phyloP scores from a whole-genome alignment of 2,113 vertebrate genomes.

The Burhinus oedicnemus region DNA sequence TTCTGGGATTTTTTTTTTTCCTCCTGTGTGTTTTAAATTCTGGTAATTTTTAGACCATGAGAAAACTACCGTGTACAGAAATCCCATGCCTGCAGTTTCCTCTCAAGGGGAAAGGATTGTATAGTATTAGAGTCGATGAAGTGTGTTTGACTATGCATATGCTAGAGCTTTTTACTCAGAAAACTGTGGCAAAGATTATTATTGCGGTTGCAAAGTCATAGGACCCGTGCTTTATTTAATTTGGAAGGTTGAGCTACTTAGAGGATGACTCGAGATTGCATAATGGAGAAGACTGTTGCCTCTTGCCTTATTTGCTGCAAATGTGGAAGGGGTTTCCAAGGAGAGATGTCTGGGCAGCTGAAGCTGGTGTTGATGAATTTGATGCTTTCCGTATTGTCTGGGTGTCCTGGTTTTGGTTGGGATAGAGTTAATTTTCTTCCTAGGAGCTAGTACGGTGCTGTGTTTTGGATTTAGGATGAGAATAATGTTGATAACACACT shows the following conservation, averaged over 20 bases:
- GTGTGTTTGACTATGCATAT: not conserved
- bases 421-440: not conserved
- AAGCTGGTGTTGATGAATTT: not conserved
- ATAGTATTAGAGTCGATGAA: not conserved
- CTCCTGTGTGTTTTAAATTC: not conserved
- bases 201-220: not conserved
- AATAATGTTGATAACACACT: not conserved
- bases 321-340: not conserved
- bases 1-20: not conserved
- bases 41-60: not conserved
- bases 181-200: not conserved
- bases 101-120: not conserved
- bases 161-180: not conserved
- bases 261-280: not conserved
- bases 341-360: not conserved
- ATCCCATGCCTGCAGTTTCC: not conserved
- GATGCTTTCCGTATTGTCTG: not conserved
- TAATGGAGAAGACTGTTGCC: not conserved
- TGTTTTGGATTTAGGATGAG: not conserved
- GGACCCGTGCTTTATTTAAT: not conserved
- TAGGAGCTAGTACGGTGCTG: not conserved
- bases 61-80: not conserved
- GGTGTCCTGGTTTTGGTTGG: not conserved
- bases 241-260: not conserved
- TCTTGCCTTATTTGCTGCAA: not conserved